phyloP scores from a whole-genome alignment of 2,888 invertebrate genomes.

The Platerodrilus igneus region DNA sequence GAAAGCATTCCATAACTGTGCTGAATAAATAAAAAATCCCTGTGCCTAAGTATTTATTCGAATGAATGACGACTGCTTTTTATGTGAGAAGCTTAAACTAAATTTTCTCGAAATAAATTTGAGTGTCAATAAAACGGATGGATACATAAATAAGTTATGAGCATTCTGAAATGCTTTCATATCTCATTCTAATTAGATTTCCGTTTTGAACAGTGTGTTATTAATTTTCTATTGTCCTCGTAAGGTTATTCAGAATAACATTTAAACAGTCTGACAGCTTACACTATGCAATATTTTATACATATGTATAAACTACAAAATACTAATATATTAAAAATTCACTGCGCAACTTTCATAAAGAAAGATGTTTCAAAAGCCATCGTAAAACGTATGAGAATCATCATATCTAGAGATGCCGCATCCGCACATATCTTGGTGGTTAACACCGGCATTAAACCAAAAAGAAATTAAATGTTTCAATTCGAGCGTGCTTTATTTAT shows the following conservation, averaged over 20 bases:
- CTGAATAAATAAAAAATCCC: slow-evolving; percentile 40
- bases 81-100: slow-evolving; percentile 38
- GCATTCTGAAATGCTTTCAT: slow-evolving; percentile 34
- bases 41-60: slow-evolving; percentile 43
- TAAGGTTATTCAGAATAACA: no score
- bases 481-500: slow-evolving; percentile 33
- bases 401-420: slow-evolving; percentile 22
- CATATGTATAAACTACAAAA: slow-evolving; percentile 18
- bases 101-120: slow-evolving; percentile 42
- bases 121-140: slow-evolving; percentile 41
- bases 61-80: slow-evolving; percentile 42
- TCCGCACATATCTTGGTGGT: slow-evolving; percentile 30
- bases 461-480: slow-evolving; percentile 37
- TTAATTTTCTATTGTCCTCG: no score
- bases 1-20: slow-evolving; percentile 38
- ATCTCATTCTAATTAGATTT: slow-evolving; percentile 32
- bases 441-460: slow-evolving; percentile 33
- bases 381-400: slow-evolving; percentile 25
- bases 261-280: no score
- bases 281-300: no score
- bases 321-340: slow-evolving; percentile 27
- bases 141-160: slow-evolving; percentile 40
- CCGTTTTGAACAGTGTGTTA: no score
- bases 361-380: slow-evolving; percentile 21
- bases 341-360: slow-evolving; percentile 23